A percentile compares a stretch with the other conserved stretches of the same genome.
phyloP scores from a whole-genome alignment of 2,113 vertebrate species.

The Hydrochoerus hydrochaeris region DNA sequence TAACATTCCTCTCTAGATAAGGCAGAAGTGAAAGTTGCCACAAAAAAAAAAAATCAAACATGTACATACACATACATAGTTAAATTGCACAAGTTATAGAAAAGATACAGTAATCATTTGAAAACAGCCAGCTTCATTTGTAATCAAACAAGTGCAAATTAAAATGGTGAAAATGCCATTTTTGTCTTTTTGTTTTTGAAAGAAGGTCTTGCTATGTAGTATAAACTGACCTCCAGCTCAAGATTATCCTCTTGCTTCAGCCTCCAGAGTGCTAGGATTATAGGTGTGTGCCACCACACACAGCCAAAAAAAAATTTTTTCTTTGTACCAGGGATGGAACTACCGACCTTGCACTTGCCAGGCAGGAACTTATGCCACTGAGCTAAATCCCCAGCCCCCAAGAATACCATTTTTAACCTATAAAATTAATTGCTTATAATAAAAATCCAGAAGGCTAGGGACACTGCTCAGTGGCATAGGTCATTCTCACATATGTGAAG shows the following conservation, averaged over 20 bases:
- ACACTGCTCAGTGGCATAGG: neutral
- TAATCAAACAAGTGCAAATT: neutral
- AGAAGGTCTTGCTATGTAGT: neutral
- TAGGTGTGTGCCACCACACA: neutral
- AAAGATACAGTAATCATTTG: neutral
- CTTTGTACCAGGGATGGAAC: too few species aligned
- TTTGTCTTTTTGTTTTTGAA: neutral
- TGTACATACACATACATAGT: slow-evolving; percentile 26
- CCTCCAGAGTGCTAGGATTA: neutral
- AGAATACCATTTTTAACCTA: neutral
- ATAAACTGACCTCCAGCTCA: neutral
- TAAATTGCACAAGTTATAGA: neutral
- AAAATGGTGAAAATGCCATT: neutral
- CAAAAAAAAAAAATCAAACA: neutral
- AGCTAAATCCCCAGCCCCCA: too few species aligned
- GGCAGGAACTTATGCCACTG: too few species aligned
- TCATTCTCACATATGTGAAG: neutral
- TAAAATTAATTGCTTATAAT: slow-evolving; percentile 4
- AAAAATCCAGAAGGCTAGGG: neutral
- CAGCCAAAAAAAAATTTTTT: too few species aligned
- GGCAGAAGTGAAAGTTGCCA: neutral
- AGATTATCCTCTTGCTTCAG: neutral
- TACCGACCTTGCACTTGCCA: too few species aligned
- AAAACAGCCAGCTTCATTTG: slow-evolving; percentile 13
- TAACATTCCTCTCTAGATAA: neutral